Evolutionary conservation across 2,888 invertebrate species (phyloP), one percentile per base, ranked within the genome.

Genomic region (Leucozona laternaria): DNA sequence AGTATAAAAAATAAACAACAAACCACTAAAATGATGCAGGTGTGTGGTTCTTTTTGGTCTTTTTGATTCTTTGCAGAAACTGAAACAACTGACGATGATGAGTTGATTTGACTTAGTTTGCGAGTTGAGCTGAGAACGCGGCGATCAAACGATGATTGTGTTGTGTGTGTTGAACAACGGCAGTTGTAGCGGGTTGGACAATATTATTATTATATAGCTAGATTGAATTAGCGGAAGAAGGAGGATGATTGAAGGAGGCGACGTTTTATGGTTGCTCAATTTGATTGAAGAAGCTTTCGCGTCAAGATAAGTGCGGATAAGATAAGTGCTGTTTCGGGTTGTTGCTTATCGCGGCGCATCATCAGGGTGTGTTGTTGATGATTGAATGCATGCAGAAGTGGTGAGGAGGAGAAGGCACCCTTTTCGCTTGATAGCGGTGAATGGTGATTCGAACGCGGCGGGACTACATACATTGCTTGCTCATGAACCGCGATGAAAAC

Each of bases 1-100:
- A 82, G 78, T 86, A 79, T 81, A 86, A 86, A 86, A 86, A 82
- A 86, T 86, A 86, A 86, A 86, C 82, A 86, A 86, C 86, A 86
- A 86, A 86, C 86, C 86, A 86, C 86, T 86, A 86, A 86, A 86
- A 86, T 86, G 86, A 86, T 86, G 86, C 86, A 86, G 86, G 78
- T 86, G 86, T 86, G 86, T 86, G 86, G 86, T 86, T 78, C 77
- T 62, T 64, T 80, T 66, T 50, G 70, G 25, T 71, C 40, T 78
- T 73, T 75, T 64, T 64, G 45, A 45, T 82, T 75, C 57, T 75
- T 86, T 78, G 86, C 70, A 75, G 78, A 86, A 79, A 83, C 75
- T 81, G 79, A 81, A 66, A 55, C 45, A 53, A 81, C 50, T 78
- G 86, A 79, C 70, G 82, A 81, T 70, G 86, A 77, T 82, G 82